A percentile compares a stretch with the other conserved stretches of the same genome.
Conservation (phyloP, 2,797 vertebrate species). For the Linurgus olivaceus region DNA sequence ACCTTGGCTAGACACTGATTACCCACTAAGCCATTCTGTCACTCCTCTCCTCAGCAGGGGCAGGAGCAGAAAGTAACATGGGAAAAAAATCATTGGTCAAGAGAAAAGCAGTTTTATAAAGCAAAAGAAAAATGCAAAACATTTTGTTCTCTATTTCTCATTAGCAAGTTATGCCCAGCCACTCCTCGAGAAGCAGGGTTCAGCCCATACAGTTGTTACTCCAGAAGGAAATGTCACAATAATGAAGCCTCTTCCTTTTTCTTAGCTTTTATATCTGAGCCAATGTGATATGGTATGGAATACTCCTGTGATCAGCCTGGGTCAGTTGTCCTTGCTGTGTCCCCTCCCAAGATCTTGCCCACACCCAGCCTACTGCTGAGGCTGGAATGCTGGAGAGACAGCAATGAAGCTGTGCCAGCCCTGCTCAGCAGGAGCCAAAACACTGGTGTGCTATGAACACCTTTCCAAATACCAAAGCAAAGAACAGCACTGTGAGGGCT, state of each 20-base stretch:
- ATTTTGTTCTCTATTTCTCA: not conserved
- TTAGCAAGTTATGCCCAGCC: not conserved
- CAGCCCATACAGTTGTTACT: not conserved
- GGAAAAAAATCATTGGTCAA: not conserved
- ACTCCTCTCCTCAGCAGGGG: not conserved
- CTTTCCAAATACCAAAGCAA: not conserved
- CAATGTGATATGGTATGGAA: rapidly evolving
- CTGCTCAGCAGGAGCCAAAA: not conserved
- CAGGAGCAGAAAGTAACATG: not conserved
- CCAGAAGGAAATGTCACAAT: not conserved
- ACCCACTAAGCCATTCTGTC: not conserved
- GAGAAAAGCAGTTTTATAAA: not conserved
- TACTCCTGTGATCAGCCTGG: not conserved
- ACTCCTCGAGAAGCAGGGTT: not conserved
- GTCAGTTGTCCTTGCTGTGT: too few relatives aligned
- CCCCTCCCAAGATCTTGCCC: not conserved
- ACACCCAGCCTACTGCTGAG: not conserved
- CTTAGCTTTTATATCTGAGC: not conserved
- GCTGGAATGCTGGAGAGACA: not conserved
- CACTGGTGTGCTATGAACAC: not conserved
- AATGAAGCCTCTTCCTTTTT: not conserved
- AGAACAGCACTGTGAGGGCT: not conserved
- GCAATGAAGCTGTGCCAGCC: not conserved
- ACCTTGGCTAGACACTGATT: not conserved
- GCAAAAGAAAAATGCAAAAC: not conserved